Conservation (phyloP, 2,797 vertebrate genomes). For the Phrynocephalus guinanensis region DNA sequence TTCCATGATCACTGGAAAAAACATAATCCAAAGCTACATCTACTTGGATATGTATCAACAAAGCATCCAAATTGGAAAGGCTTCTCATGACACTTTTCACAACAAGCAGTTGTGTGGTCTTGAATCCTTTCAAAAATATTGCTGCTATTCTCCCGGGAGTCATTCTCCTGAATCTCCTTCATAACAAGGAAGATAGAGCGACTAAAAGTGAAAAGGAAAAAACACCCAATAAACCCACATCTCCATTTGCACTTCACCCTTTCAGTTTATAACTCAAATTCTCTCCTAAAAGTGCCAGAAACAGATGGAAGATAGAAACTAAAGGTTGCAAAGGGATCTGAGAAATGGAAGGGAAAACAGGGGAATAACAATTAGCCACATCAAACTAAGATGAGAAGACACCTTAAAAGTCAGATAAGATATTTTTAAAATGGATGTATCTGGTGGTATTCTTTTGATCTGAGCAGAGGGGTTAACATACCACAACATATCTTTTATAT, state of each 20-base stretch:
- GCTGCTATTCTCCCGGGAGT: neutral
- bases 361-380: neutral
- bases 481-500: too few species aligned
- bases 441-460: neutral
- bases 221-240: neutral
- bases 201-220: neutral
- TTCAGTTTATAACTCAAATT: neutral
- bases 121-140: neutral
- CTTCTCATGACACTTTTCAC: too few species aligned
- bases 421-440: neutral
- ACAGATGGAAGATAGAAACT: neutral
- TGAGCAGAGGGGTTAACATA: neutral
- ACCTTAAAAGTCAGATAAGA: neutral
- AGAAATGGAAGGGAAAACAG: neutral
- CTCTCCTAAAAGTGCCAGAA: constrained; percentile 10
- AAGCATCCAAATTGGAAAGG: too few species aligned
- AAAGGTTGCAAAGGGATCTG: constrained; percentile 8
- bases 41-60: too few species aligned
- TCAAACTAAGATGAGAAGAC: neutral
- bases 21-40: too few species aligned
- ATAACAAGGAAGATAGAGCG: neutral
- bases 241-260: neutral
- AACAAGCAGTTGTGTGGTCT: neutral
- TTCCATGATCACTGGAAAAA: too few species aligned
- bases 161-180: neutral